Conservation (phyloP, 2,113 vertebrate species). For the Alligator sinensis region DNA sequence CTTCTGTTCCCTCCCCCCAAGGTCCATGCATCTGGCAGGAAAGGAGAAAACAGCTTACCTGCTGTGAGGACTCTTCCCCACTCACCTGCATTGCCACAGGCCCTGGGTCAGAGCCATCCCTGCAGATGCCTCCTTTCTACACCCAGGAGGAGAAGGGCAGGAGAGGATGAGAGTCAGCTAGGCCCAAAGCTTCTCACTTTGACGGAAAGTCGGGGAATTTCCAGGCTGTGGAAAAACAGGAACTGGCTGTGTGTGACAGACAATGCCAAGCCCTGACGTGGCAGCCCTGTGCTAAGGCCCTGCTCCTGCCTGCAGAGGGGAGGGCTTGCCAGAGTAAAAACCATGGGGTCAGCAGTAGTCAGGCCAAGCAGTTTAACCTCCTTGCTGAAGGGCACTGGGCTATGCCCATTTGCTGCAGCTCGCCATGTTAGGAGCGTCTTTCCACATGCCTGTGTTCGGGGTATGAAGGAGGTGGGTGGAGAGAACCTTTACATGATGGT, state of each 20-base stretch:
- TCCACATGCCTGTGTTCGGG: too few species aligned
- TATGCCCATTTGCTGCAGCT: neutral
- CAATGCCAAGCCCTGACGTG: neutral
- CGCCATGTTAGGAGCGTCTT: neutral
- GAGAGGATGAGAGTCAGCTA: neutral
- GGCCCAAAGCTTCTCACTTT: neutral
- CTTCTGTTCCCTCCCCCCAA: neutral
- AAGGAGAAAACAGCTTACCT: neutral
- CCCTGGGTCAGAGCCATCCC: too few species aligned
- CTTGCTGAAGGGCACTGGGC: neutral
- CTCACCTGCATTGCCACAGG: neutral
- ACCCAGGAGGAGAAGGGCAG: neutral
- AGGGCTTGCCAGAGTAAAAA: neutral
- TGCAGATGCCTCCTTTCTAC: neutral
- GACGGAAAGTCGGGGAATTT: constrained; percentile 48
- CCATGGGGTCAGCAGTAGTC: neutral
- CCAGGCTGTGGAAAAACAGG: constrained; percentile 51
- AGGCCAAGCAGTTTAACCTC: neutral
- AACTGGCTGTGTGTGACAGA: neutral
- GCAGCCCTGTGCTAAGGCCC: neutral
- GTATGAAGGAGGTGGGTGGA: too few species aligned
- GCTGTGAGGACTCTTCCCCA: neutral
- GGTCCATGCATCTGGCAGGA: neutral
- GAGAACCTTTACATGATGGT: neutral
- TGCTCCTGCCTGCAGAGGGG: accelerated